Percentiles rank a stretch among this genome's conserved stretches.
Conservation (phyloP, 2,797 vertebrate species). For the Enoplosus armatus region DNA sequence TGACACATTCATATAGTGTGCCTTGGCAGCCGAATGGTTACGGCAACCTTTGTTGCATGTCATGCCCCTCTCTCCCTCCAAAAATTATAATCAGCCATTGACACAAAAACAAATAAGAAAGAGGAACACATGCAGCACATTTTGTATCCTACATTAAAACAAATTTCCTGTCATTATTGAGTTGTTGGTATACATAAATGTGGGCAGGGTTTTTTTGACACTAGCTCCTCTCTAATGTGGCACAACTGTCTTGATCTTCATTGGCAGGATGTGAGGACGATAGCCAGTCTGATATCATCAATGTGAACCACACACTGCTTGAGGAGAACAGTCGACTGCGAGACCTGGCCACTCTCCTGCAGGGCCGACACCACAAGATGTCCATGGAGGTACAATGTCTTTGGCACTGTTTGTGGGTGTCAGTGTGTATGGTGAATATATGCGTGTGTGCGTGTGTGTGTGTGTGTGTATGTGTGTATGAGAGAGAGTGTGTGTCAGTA, state of each 20-base stretch:
- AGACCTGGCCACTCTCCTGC: constrained; percentile 90
- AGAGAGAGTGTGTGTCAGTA: not conserved
- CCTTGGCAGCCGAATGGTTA: no score
- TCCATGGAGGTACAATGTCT: constrained; percentile 88
- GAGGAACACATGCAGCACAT: not conserved
- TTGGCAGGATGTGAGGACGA: constrained; percentile 84
- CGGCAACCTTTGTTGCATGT: no score
- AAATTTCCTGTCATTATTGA: not conserved
- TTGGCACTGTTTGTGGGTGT: not conserved
- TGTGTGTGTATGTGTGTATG: not conserved
- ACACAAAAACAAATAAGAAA: not conserved
- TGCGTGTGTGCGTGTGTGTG: not conserved
- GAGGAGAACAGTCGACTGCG: constrained; percentile 90
- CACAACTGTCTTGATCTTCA: not conserved
- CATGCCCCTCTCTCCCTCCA: no score
- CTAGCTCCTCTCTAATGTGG: not conserved
- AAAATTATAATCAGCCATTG: no score
- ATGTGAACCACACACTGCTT: constrained; percentile 84
- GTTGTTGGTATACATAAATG: not conserved
- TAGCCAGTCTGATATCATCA: constrained; percentile 74
- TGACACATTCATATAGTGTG: not conserved
- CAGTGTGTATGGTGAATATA: not conserved
- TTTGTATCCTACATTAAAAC: not conserved
- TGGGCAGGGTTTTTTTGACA: not conserved
- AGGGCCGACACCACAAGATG: constrained; percentile 94